Conservation (phyloP, 1,140 invertebrate species). For the Ectropis grisescens region DNA sequence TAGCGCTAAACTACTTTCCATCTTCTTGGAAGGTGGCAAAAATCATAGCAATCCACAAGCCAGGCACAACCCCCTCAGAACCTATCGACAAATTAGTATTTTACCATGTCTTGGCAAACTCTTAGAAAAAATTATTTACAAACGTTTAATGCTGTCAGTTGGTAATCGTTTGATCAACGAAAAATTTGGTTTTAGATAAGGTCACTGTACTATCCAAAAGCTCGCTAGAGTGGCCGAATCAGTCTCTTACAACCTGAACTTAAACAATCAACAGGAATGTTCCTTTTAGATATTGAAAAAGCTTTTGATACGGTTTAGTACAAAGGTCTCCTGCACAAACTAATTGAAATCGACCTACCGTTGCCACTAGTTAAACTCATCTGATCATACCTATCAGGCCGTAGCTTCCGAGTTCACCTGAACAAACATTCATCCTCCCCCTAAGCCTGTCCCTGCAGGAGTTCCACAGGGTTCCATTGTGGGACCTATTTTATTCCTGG, state of each 20-base stretch:
- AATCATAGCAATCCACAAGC: slow-evolving; percentile 11
- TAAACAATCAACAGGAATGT: slow-evolving; percentile 12
- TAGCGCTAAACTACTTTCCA: slow-evolving; percentile 7
- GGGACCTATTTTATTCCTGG: slow-evolving; percentile 14
- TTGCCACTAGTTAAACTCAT: slow-evolving; percentile 5
- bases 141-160: not conserved
- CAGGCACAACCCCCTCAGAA: slow-evolving; percentile 4
- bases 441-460: slow-evolving; percentile 11
- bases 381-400: slow-evolving; percentile 2
- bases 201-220: slow-evolving; percentile 12
- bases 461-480: slow-evolving; percentile 25
- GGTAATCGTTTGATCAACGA: slow-evolving; percentile 3
- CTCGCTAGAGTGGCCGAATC: slow-evolving; percentile 11
- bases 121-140: slow-evolving; percentile 9
- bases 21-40: slow-evolving; percentile 5
- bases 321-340: slow-evolving; percentile 26
- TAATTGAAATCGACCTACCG: slow-evolving; percentile 7
- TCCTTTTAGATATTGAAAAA: slow-evolving; percentile 15
- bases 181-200: slow-evolving; percentile 13
- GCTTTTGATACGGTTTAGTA: slow-evolving; percentile 25
- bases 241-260: slow-evolving; percentile 8
- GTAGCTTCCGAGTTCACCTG: slow-evolving; percentile 4
- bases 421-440: not conserved
- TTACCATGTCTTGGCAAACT: slow-evolving; percentile 10
- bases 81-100: slow-evolving; percentile 10